These are phyloP conservation scores for Poecilia velifera DNA, from an alignment of 2,797 vertebrate species.

Conservation along the genomic window DNA sequence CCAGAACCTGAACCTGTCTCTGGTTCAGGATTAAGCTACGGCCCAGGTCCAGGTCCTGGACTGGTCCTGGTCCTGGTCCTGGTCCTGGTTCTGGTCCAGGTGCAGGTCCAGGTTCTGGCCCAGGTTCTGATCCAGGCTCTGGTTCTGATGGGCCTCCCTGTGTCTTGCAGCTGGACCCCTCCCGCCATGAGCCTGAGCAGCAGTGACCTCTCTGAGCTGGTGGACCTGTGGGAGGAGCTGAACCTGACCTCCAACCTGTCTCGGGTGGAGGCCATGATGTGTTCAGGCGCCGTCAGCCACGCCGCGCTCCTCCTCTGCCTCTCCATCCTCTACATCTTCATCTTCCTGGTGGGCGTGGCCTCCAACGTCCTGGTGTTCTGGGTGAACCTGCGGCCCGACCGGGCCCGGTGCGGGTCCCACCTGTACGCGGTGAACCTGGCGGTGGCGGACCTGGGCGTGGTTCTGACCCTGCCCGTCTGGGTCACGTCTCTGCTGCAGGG, in stretches of 20 bases:
- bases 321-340: slow-evolving; percentile 88
- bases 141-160: background rate
- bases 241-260: slow-evolving; percentile 83
- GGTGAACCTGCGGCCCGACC: slow-evolving; percentile 86
- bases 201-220: slow-evolving; percentile 80
- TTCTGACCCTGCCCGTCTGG: slow-evolving; percentile 88
- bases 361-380: slow-evolving; percentile 90
- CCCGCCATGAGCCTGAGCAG: slow-evolving; percentile 76
- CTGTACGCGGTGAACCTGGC: slow-evolving; percentile 81
- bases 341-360: slow-evolving; percentile 89
- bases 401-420: slow-evolving; percentile 86
- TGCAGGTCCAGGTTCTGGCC: too few species aligned
- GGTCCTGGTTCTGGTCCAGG: too few species aligned
- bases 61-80: too few species aligned
- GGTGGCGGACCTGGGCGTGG: background rate
- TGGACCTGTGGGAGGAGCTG: slow-evolving; percentile 82
- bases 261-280: slow-evolving; percentile 84
- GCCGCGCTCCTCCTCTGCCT: slow-evolving; percentile 82
- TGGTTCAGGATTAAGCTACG: too few species aligned
- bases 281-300: slow-evolving; percentile 78
- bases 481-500: slow-evolving; percentile 87
- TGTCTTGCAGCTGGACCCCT: slow-evolving; percentile 13
- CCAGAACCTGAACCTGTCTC: too few species aligned
- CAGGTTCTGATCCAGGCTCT: too few species aligned
- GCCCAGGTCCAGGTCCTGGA: too few species aligned